Percentiles rank a stretch among this genome's conserved stretches.
These are phyloP conservation scores for Sisor rabdophorus DNA, from an alignment of 2,113 vertebrate genomes.

Conservation along the genomic window DNA sequence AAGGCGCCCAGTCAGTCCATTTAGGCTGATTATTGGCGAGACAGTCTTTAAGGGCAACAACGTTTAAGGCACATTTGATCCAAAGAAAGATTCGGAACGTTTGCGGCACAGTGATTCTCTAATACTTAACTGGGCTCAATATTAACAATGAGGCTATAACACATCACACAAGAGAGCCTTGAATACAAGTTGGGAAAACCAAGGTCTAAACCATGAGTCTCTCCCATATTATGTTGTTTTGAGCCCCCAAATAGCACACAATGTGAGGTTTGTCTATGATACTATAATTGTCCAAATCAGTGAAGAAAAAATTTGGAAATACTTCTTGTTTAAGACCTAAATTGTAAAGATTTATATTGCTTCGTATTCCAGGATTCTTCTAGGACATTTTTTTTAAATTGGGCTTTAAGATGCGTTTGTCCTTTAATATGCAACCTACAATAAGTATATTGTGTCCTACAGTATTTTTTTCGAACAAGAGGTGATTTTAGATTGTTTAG, in stretches of 20 bases:
- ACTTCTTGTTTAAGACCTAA: background rate
- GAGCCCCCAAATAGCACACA: background rate
- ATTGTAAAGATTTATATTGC: background rate
- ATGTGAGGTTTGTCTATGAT: slow-evolving; percentile 10
- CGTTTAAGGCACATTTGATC: slow-evolving; percentile 56
- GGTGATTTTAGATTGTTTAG: slow-evolving; percentile 2
- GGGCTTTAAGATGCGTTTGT: slow-evolving; percentile 49
- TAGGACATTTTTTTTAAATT: too few species aligned
- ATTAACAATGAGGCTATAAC: slow-evolving; percentile 46
- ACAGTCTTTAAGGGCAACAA: slow-evolving; percentile 35
- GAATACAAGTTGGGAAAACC: background rate
- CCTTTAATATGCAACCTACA: slow-evolving; percentile 27
- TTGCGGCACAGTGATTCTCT: slow-evolving; percentile 61
- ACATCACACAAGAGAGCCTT: slow-evolving; percentile 25
- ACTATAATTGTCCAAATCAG: background rate
- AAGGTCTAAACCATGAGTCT: background rate
- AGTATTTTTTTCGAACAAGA: slow-evolving; percentile 19
- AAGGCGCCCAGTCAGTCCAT: slow-evolving; percentile 9
- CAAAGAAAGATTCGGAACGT: slow-evolving; percentile 22
- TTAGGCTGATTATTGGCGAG: slow-evolving; percentile 26
- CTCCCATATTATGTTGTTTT: background rate
- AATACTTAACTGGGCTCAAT: slow-evolving; percentile 51
- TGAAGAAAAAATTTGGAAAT: background rate
- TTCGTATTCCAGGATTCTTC: slow-evolving; percentile 4
- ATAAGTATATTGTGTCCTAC: slow-evolving; percentile 41